Base-by-base conservation (phyloP, 1,140 invertebrate species). In the Aphelenchoides avenae region DNA sequence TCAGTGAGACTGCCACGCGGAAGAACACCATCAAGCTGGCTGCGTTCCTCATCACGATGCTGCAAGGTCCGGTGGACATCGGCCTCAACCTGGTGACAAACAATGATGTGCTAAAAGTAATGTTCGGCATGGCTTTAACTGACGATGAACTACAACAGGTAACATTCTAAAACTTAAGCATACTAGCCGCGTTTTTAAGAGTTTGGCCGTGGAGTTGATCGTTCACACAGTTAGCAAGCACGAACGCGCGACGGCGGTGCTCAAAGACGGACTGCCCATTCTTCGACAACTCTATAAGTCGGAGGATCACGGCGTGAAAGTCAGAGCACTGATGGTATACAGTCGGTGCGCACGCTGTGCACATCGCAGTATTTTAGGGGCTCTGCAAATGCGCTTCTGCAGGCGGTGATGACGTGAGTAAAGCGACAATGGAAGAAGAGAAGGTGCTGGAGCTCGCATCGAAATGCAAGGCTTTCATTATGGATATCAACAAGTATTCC, bases 361-460 rank as follows among this genome's bases (percentile, higher is more conserved):
- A 13, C 48, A 22, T 6, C 1, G n/a, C 24, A 6, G 6, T 7
- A 27, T 13, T 52, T 59, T 40, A 82, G 81, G 95, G 95, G 15
- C 79, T 99, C 0, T 99, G 94, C 78, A 99, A 99, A 81, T 80
- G 97, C 44, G 91, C 91, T 7, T 91, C 91, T 68, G 89, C 87
- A 70, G 89, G 91, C 51, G 95, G 95, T n/a, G 87, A 86, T 64
- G 95, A 99, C 83, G 89, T 90, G 9, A 41, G 89, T 31, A 85
- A 89, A 31, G 83, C 87, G 59, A 89, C 91, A 2, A 93, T 99
- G 81, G 87, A 90, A 34, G 94, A 99, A 71, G 93, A 91, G 26
- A 88, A 91, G 0, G 89, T 87, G 1, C 80, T 85, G n/a, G 93
- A 93, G 78, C 78, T 99, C 41, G 89, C 92, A 0, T 87, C 89